phyloP scores from a whole-genome alignment of 2,888 invertebrate species.

The Pimpla rufipes region DNA sequence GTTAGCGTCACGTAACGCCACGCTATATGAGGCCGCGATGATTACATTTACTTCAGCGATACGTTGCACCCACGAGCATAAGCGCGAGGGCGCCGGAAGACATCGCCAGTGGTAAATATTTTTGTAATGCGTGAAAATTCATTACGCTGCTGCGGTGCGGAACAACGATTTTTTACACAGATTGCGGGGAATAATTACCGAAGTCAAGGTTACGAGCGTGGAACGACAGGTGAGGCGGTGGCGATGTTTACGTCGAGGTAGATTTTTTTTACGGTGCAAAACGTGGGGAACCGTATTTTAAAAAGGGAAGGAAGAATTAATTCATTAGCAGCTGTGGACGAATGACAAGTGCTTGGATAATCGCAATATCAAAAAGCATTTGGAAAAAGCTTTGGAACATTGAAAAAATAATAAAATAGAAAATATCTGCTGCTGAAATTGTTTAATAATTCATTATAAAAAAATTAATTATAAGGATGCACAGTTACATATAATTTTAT shows the following conservation, averaged over 20 bases:
- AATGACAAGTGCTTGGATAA: too few relatives aligned
- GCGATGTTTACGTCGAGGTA: neutral
- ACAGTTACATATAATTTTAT: too few relatives aligned
- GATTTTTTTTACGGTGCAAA: neutral
- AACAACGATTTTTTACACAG: constrained; percentile 15
- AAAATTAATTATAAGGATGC: too few relatives aligned
- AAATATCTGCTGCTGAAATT: too few relatives aligned
- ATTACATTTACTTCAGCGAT: constrained; percentile 77
- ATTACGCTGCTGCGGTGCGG: neutral
- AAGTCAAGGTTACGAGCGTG: neutral
- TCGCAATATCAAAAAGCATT: too few relatives aligned
- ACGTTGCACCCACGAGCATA: constrained; percentile 16
- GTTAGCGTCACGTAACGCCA: constrained; percentile 75
- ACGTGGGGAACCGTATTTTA: neutral
- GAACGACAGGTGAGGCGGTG: neutral
- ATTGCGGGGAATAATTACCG: neutral
- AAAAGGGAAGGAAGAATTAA: neutral
- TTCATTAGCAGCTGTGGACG: too few relatives aligned
- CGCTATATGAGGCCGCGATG: constrained; percentile 66
- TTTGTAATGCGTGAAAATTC: constrained; percentile 15
- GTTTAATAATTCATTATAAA: too few relatives aligned
- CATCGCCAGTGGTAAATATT: constrained; percentile 13
- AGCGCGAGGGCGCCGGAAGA: neutral
- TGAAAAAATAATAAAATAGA: too few relatives aligned
- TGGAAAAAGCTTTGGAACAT: too few relatives aligned